A percentile compares a stretch with the other conserved stretches of the same genome.
phyloP scores from a whole-genome alignment of 2,888 invertebrate species.

The Zeuzera pyrina region DNA sequence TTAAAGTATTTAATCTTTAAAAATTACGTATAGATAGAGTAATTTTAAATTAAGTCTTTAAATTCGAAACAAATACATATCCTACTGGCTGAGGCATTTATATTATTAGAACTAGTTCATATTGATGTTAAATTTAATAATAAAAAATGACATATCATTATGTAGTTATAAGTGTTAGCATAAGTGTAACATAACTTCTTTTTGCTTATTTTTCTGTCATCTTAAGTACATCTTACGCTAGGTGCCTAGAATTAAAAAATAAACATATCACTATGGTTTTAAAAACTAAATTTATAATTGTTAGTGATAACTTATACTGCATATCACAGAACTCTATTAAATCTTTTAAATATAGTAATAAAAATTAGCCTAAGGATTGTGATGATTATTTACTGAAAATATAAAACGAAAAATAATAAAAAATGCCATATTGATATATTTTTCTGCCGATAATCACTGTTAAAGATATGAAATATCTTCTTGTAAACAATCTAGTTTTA shows the following conservation, averaged over 20 bases:
- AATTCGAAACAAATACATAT: slow-evolving; percentile 67
- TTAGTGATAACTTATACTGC: slow-evolving; percentile 14
- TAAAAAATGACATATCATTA: slow-evolving; percentile 16
- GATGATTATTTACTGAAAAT: slow-evolving; percentile 54
- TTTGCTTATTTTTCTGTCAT: too few relatives aligned
- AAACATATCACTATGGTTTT: slow-evolving; percentile 43
- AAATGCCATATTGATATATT: too few relatives aligned
- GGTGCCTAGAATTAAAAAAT: slow-evolving; percentile 40
- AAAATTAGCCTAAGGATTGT: slow-evolving; percentile 39
- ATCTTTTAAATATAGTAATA: slow-evolving; percentile 14
- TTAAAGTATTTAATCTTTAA: slow-evolving; percentile 39
- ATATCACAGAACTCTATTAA: slow-evolving; percentile 25
- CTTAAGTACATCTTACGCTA: neutral
- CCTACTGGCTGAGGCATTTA: slow-evolving; percentile 72
- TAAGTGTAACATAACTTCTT: slow-evolving; percentile 5
- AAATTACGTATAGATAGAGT: slow-evolving; percentile 33
- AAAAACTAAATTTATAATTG: slow-evolving; percentile 19
- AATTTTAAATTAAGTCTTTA: slow-evolving; percentile 49
- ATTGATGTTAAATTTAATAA: slow-evolving; percentile 48
- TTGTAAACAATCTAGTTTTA: slow-evolving; percentile 9
- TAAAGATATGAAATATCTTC: slow-evolving; percentile 61
- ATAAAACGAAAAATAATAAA: slow-evolving; percentile 25
- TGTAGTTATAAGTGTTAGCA: slow-evolving; percentile 17
- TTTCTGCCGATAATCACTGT: slow-evolving; percentile 47
- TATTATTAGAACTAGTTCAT: slow-evolving; percentile 34